Percentiles rank a stretch among this genome's conserved stretches.
These are phyloP conservation scores for Boulengeromyrus knoepffleri DNA, from an alignment of 2,113 vertebrate genomes.

Conservation along the genomic window DNA sequence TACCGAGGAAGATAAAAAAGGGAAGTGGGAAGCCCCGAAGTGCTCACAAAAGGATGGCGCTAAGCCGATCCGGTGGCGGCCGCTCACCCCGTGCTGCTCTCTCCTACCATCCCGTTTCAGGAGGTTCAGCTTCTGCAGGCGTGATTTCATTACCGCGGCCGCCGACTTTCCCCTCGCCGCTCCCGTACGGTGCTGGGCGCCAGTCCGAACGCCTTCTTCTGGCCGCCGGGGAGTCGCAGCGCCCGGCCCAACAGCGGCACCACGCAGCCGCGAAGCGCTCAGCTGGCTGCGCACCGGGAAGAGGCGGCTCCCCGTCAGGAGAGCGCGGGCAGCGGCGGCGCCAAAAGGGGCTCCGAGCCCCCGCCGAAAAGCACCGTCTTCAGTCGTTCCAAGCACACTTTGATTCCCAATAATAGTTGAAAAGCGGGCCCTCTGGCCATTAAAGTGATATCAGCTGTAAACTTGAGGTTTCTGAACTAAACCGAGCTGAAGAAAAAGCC, in stretches of 20 bases:
- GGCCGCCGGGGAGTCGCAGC: not conserved
- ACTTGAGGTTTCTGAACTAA: not conserved
- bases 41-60: not conserved
- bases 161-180: constrained; percentile 5
- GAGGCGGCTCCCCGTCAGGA: not conserved
- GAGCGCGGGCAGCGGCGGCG: not conserved
- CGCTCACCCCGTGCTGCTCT: constrained; percentile 33
- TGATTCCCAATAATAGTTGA: not conserved
- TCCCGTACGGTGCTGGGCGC: not conserved
- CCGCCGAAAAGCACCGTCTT: not conserved
- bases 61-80: not conserved
- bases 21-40: not conserved
- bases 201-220: constrained; percentile 9
- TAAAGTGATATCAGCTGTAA: not conserved
- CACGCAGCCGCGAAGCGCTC: not conserved
- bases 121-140: constrained; percentile 44
- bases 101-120: constrained; percentile 39
- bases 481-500: not conserved
- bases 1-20: not conserved
- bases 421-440: not conserved
- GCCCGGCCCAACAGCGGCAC: constrained; percentile 1
- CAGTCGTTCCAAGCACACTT: not conserved
- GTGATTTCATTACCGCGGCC: constrained; percentile 45
- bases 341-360: not conserved
- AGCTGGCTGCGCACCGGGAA: not conserved